Percentiles rank a stretch among this genome's conserved stretches.
phyloP scores from a whole-genome alignment of 2,888 invertebrate species.

The Aproaerema taeniolella region DNA sequence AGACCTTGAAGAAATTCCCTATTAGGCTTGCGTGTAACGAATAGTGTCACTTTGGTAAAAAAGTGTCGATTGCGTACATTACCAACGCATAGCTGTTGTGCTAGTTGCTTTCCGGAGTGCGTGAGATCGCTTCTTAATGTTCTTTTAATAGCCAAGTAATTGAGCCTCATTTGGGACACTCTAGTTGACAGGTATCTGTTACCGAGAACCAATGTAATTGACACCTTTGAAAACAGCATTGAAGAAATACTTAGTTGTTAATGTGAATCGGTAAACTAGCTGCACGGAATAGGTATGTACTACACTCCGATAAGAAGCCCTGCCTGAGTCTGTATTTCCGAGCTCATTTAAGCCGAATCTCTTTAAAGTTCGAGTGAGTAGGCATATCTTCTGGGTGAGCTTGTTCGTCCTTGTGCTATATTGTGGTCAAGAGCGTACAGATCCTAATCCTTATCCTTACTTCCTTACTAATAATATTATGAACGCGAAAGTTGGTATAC shows the following conservation, averaged over 20 bases:
- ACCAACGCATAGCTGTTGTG: constrained; percentile 3
- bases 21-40: too few relatives aligned
- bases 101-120: constrained; percentile 15
- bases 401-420: too few relatives aligned
- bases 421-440: too few relatives aligned
- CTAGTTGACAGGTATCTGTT: constrained; percentile 19
- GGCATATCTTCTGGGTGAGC: too few relatives aligned
- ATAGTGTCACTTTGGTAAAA: too few relatives aligned
- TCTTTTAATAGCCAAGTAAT: constrained; percentile 40
- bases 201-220: constrained; percentile 18
- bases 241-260: not conserved
- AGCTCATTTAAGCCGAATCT: too few relatives aligned
- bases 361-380: too few relatives aligned
- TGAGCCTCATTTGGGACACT: constrained; percentile 30
- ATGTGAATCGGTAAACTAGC: not conserved
- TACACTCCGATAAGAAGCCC: not conserved
- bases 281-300: not conserved
- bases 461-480: too few relatives aligned
- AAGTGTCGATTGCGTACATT: not conserved
- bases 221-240: constrained; percentile 6
- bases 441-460: too few relatives aligned
- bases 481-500: too few relatives aligned
- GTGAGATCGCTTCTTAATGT: constrained; percentile 34
- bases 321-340: not conserved
- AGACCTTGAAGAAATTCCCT: too few relatives aligned